Conservation (phyloP, 2,888 invertebrate genomes). For the Ochlodes sylvanus region DNA sequence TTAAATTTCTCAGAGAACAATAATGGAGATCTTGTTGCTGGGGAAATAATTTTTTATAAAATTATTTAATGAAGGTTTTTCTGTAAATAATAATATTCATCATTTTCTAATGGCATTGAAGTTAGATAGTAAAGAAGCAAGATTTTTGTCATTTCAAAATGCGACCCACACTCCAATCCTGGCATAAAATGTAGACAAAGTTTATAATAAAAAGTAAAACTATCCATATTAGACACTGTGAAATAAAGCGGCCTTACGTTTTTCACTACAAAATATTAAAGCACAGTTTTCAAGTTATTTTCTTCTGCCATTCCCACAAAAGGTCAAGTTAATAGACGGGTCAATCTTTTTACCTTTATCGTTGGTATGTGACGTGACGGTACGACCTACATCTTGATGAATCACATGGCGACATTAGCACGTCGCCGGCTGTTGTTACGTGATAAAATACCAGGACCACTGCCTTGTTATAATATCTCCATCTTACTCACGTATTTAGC, state of each 20-base stretch:
- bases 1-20: conserved; percentile 24
- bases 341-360: conserved; percentile 31
- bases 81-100: too few relatives aligned
- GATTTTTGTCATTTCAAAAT: too few relatives aligned
- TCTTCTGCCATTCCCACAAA: conserved; percentile 30
- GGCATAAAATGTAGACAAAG: too few relatives aligned
- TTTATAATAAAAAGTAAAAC: too few relatives aligned
- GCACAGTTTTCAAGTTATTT: conserved; percentile 14
- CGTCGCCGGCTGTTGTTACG: conserved; percentile 32
- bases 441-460: conserved; percentile 27
- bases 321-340: conserved; percentile 24
- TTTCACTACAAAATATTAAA: conserved; percentile 2
- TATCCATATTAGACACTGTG: too few relatives aligned
- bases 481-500: conserved; percentile 20
- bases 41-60: too few relatives aligned
- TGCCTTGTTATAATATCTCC: conserved; percentile 27
- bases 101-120: too few relatives aligned
- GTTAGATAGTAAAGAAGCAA: too few relatives aligned
- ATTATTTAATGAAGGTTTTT: too few relatives aligned
- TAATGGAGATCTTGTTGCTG: conserved; percentile 17
- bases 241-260: not conserved
- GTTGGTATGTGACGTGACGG: conserved; percentile 18
- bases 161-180: too few relatives aligned
- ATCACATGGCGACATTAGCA: conserved; percentile 32
- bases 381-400: conserved; percentile 31